phyloP scores from a whole-genome alignment of 1,140 invertebrate genomes.

The Batillaria attramentaria region DNA sequence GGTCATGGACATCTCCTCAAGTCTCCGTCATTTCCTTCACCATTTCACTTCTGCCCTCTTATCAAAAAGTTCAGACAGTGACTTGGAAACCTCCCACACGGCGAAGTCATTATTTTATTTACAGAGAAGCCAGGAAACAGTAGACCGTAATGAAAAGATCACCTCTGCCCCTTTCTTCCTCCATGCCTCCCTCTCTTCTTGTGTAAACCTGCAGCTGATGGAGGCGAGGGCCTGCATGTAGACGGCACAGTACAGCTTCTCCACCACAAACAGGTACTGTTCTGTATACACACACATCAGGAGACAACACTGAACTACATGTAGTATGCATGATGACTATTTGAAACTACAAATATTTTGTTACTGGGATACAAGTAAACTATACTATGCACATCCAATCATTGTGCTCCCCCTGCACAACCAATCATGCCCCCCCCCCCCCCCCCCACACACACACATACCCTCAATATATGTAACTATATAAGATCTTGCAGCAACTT shows the following conservation, averaged over 20 bases:
- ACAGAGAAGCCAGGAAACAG: conserved; percentile 64
- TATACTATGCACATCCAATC: too few species aligned
- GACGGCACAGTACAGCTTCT: conserved; percentile 88
- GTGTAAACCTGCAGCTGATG: conserved; percentile 79
- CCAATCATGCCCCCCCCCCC: background rate
- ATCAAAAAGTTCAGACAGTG: conserved; percentile 59
- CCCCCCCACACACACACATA: background rate
- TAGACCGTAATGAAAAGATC: conserved; percentile 28
- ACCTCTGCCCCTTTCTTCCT: conserved; percentile 61
- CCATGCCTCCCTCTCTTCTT: conserved; percentile 73
- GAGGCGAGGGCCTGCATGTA: conserved; percentile 90
- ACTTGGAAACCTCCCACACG: conserved; percentile 40
- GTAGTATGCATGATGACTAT: background rate
- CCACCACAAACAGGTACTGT: conserved; percentile 89
- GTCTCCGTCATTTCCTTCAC: too few species aligned
- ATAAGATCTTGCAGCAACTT: too few species aligned
- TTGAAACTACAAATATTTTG: too few species aligned
- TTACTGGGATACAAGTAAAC: too few species aligned
- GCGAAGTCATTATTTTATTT: conserved; percentile 69
- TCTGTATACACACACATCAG: too few species aligned
- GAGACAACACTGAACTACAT: too few species aligned
- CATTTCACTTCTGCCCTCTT: too few species aligned
- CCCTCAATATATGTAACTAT: too few species aligned
- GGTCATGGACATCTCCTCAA: too few species aligned
- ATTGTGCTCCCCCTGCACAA: conserved; percentile 64